Evolutionary conservation across 2,888 invertebrate species (phyloP).

Genomic region (Amphipoea lucens): DNA sequence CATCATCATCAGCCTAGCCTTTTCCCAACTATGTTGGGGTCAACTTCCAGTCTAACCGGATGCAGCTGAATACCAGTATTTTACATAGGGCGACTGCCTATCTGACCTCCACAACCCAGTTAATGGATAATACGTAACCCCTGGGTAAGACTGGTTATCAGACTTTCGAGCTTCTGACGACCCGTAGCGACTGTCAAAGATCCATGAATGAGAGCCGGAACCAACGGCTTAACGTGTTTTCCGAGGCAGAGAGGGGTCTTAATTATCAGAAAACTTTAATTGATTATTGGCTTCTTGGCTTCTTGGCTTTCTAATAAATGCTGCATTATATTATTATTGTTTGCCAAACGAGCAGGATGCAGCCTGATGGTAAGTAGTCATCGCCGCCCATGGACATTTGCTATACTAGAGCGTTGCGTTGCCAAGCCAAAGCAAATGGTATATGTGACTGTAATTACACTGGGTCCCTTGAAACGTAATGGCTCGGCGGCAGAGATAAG

Average conservation of each 20-base stretch:
- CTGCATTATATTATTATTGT: background rate
- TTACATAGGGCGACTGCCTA: background rate
- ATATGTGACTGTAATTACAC: background rate
- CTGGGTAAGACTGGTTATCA: background rate
- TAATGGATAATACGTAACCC: background rate
- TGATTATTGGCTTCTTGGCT: conserved; percentile 1
- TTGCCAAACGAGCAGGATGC: too few relatives aligned
- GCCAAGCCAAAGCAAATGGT: background rate
- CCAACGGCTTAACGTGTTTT: background rate
- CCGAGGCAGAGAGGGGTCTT: too few relatives aligned
- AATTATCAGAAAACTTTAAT: background rate
- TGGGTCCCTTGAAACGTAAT: background rate
- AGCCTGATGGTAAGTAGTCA: background rate
- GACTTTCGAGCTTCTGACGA: background rate
- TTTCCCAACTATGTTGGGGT: background rate
- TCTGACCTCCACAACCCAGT: background rate
- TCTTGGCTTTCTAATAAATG: background rate
- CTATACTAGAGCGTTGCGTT: background rate
- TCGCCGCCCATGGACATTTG: background rate
- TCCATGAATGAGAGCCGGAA: too few relatives aligned
- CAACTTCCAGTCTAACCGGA: background rate
- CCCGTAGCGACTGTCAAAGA: too few relatives aligned
- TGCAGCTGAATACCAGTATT: background rate
- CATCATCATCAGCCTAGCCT: background rate
- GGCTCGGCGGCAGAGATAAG: too few relatives aligned